These are phyloP conservation scores for Aeoliscus strigatus DNA, from an alignment of 2,797 vertebrate species.

Conservation along the genomic window DNA sequence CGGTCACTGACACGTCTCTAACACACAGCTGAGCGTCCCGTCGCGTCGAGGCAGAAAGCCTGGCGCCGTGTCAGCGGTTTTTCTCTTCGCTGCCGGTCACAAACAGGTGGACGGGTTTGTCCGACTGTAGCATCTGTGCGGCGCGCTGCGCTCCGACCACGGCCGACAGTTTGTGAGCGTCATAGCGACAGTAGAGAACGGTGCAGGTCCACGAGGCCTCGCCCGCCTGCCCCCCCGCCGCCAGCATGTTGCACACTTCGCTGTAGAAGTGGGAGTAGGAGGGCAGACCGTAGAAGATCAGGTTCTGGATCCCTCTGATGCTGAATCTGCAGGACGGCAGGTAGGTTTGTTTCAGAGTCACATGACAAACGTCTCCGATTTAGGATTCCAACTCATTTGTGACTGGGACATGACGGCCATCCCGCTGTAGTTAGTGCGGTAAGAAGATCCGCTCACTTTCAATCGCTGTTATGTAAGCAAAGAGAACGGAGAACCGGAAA, in stretches of 20 bases:
- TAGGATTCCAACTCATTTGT: too few relatives aligned
- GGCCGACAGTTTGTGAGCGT: constrained; percentile 83
- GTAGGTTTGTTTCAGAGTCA: too few relatives aligned
- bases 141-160: constrained; percentile 85
- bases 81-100: constrained; percentile 83
- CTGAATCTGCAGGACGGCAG: constrained; percentile 73
- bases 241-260: constrained; percentile 94
- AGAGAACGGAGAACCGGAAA: too few relatives aligned
- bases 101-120: constrained; percentile 90
- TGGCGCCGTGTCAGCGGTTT: constrained; percentile 27
- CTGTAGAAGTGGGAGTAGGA: constrained; percentile 94
- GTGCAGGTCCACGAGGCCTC: constrained; percentile 91
- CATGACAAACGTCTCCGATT: too few relatives aligned
- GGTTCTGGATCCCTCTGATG: constrained; percentile 88
- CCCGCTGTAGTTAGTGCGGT: too few relatives aligned
- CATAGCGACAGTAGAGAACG: constrained; percentile 87
- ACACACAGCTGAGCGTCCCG: too few relatives aligned
- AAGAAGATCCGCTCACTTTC: too few relatives aligned
- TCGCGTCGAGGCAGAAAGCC: too few relatives aligned
- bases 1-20: too few relatives aligned
- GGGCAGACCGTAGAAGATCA: constrained; percentile 93
- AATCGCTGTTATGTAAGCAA: too few relatives aligned
- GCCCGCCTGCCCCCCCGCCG: constrained; percentile 67
- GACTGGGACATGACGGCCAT: too few relatives aligned
- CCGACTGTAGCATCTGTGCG: constrained; percentile 88